Evolutionary conservation across 2,888 invertebrate species (phyloP), one percentile per base, ranked within the genome.

Genomic region (Harpalus rubripes): DNA sequence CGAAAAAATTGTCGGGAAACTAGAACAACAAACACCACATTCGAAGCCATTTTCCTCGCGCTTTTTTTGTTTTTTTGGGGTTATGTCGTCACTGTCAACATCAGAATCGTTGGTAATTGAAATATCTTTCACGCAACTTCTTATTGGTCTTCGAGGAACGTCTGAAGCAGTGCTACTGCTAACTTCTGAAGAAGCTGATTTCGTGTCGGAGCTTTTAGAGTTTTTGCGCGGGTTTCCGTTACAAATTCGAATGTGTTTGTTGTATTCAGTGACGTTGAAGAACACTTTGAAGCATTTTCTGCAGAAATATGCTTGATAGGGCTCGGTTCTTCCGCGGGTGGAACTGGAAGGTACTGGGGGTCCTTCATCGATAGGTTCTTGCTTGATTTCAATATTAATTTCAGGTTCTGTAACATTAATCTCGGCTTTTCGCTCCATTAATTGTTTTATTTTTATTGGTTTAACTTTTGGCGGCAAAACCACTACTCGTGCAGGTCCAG

Each of bases 281-380:
- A 91, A 91, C 5, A 90, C 88, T 87, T 91, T 90, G 87, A 91
- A 91, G 86, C 91, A 91, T 87, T 91, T 91, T 61, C 89, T 88
- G 86, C 91, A 91, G 86, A 91, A 91, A 86, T 90, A 91, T 0
- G 91, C 91, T 86, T 91, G 91, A 84, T 85, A 85, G 18, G 85
- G 80, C 58, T 84, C 78, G 7, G 56, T 56, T 15, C 58, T 26
- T 3, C 16, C 44, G n/a, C 44, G 41, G 32, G 18, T 78, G 1
- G 56, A 58, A 15, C 52, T 16, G 0, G 65, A 63, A 15, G 84
- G 59, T 12, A 32, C 59, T 4, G 16, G n/a, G 4, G 74, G 15
- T 10, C 59, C 58, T 16, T 68, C 56, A 59, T 79, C 89, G 8
- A 12, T 8, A 88, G 81, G 87, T 86, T 86, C 87, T 10, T 84